These are phyloP conservation scores for Epizoanthus ramosus DNA, from an alignment of 92 coral and sea anemone species.

Conservation along the genomic window DNA sequence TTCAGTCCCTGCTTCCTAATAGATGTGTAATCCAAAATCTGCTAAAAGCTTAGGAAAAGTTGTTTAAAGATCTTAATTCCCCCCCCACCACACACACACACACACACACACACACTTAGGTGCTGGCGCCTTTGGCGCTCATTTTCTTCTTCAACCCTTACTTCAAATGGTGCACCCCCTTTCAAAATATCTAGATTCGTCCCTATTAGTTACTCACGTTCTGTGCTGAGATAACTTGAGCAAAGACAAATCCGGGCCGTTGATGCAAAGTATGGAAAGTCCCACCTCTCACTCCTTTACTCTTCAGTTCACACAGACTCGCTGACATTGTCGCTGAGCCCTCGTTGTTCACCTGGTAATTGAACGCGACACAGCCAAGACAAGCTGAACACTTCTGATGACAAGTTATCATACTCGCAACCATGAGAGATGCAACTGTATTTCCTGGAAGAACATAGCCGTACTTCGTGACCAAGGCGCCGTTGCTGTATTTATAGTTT, in stretches of 20 bases:
- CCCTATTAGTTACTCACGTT: background rate
- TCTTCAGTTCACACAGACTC: conserved; percentile 37
- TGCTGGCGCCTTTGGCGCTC: no score
- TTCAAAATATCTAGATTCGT: no score
- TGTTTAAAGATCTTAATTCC: no score
- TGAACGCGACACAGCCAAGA: conserved; percentile 56
- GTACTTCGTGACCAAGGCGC: background rate
- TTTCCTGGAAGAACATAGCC: conserved; percentile 5
- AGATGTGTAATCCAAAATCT: no score
- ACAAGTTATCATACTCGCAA: conserved; percentile 35
- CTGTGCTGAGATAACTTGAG: background rate
- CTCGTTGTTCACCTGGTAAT: conserved; percentile 13
- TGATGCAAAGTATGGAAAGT: background rate
- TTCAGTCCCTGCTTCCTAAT: no score
- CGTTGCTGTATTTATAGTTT: background rate
- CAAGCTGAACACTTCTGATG: conserved; percentile 44
- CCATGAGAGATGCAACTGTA: conserved; percentile 5
- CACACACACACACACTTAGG: no score
- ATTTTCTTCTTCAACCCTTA: background rate
- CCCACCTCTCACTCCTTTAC: background rate
- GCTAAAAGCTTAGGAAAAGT: no score
- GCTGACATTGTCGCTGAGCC: conserved; percentile 6
- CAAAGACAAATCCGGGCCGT: conserved; percentile 1
- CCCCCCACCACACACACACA: no score
- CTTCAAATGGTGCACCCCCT: background rate